Percentiles rank a stretch among this genome's conserved stretches.
Evolutionary conservation across 2,797 vertebrate species (phyloP).

Genomic region (Paguma larvata): DNA sequence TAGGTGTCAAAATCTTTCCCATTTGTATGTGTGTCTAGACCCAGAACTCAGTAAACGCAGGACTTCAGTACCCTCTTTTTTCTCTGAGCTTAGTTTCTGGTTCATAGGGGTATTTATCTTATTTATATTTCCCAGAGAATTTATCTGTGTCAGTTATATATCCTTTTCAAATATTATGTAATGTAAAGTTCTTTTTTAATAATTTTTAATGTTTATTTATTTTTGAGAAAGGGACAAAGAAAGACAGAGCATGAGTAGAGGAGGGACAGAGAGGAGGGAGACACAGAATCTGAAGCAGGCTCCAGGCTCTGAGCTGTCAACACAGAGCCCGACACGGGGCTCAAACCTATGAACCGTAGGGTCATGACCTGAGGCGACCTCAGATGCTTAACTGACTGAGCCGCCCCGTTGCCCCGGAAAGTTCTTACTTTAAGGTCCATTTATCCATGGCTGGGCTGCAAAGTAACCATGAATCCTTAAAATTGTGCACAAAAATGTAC

Average conservation of each 20-base stretch:
- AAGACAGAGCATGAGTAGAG: too few relatives aligned
- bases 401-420: too few relatives aligned
- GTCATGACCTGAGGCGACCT: too few relatives aligned
- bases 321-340: too few relatives aligned
- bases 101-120: constrained; percentile 31
- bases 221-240: too few relatives aligned
- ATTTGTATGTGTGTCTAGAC: not conserved
- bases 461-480: not conserved
- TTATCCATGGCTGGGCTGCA: not conserved
- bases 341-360: too few relatives aligned
- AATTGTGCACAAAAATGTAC: not conserved
- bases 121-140: not conserved
- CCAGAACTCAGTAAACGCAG: not conserved
- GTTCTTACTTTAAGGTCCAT: not conserved
- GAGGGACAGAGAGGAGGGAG: too few relatives aligned
- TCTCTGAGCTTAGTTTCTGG: not conserved
- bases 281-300: too few relatives aligned
- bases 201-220: too few relatives aligned
- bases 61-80: not conserved
- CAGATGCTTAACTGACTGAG: too few relatives aligned
- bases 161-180: constrained; percentile 45
- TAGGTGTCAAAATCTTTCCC: not conserved
- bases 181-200: too few relatives aligned
- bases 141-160: not conserved
- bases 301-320: too few relatives aligned